Evolutionary conservation across 2,888 invertebrate genomes (phyloP).

Genomic region (Polyommatus iphigenia): DNA sequence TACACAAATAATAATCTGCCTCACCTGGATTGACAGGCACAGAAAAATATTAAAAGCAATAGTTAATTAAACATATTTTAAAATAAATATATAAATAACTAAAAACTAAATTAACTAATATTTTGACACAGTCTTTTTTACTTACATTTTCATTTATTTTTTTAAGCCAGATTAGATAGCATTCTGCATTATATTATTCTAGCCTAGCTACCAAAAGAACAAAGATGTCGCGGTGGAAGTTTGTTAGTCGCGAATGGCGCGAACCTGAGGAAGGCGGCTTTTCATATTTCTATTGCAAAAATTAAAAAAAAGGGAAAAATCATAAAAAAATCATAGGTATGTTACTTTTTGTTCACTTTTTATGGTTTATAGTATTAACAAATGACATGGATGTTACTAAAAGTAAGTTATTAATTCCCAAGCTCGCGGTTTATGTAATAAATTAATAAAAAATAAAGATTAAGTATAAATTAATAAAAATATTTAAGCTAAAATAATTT

Average conservation of each 20-base stretch:
- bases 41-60: background rate
- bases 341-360: background rate
- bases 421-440: no score
- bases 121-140: background rate
- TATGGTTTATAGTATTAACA: background rate
- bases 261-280: background rate
- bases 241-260: background rate
- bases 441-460: no score
- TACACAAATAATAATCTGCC: background rate
- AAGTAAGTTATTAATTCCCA: no score
- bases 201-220: background rate
- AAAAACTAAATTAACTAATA: background rate
- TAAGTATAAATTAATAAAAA: no score
- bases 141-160: no score
- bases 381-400: no score
- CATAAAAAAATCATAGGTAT: background rate
- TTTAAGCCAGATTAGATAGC: background rate
- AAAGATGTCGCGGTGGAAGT: background rate
- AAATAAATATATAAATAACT: background rate
- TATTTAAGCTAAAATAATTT: no score
- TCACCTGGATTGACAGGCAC: background rate
- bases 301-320: background rate
- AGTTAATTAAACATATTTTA: background rate
- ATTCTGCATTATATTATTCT: background rate
- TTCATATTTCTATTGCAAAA: background rate